Evolutionary conservation across 1,140 invertebrate genomes (phyloP).

Genomic region (Pteromalus puparum): DNA sequence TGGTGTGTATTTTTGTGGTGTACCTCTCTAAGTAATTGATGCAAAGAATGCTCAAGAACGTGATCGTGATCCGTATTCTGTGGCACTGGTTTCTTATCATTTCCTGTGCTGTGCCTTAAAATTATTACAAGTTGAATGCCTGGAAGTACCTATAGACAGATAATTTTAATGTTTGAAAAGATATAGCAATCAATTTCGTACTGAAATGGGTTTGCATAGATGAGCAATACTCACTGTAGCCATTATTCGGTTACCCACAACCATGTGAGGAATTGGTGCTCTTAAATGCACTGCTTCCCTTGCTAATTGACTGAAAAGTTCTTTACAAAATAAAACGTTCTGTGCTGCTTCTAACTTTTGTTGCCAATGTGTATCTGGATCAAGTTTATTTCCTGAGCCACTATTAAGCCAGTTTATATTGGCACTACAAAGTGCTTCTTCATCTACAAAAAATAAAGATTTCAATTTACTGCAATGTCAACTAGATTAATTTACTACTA

Average conservation of each 20-base stretch:
- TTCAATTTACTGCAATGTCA: background rate
- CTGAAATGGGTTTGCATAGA: background rate
- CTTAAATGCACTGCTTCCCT: slow-evolving; percentile 95
- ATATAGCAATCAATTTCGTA: background rate
- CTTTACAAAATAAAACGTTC: slow-evolving; percentile 98
- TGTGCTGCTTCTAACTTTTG: slow-evolving; percentile 96
- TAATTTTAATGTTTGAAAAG: slow-evolving; percentile 6
- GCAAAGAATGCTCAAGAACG: slow-evolving; percentile 95
- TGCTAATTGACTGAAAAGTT: slow-evolving; percentile 95
- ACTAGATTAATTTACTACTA: background rate
- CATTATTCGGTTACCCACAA: slow-evolving; percentile 97
- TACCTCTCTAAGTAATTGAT: slow-evolving; percentile 93
- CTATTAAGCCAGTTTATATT: slow-evolving; percentile 85
- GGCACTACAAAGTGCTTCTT: slow-evolving; percentile 88
- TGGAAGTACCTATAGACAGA: slow-evolving; percentile 84
- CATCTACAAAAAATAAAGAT: slow-evolving; percentile 78
- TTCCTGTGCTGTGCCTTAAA: slow-evolving; percentile 85
- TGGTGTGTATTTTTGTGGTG: slow-evolving; percentile 95
- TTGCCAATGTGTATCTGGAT: slow-evolving; percentile 93
- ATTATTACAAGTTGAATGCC: slow-evolving; percentile 92
- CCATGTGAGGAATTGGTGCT: slow-evolving; percentile 95
- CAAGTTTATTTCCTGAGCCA: slow-evolving; percentile 79
- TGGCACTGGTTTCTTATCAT: slow-evolving; percentile 78
- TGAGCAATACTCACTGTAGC: slow-evolving; percentile 81
- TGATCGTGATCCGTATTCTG: slow-evolving; percentile 91